Percentiles rank a stretch among this genome's conserved stretches.
These are phyloP conservation scores for Melieria picta DNA, from an alignment of 2,888 invertebrate genomes.

Conservation along the genomic window DNA sequence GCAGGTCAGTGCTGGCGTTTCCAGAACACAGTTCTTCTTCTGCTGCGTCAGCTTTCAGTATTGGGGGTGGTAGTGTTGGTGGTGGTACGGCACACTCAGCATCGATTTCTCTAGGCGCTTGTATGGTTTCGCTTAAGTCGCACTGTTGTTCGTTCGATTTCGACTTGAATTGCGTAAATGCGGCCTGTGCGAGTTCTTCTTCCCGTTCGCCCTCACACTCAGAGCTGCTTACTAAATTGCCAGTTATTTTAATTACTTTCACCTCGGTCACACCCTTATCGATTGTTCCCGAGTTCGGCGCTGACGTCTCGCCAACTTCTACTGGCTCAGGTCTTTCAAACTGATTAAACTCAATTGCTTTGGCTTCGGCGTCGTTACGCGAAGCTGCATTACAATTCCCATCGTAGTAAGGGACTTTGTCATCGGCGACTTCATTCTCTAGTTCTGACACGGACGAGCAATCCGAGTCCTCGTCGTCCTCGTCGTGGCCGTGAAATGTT, in stretches of 20 bases:
- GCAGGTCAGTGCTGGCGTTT: too few species aligned
- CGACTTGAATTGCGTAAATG: background rate
- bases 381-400: constrained; percentile 7
- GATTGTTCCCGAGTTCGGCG: background rate
- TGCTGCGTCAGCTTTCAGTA: background rate
- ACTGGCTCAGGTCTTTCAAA: too few species aligned
- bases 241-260: constrained; percentile 18
- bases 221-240: constrained; percentile 17
- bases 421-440: constrained; percentile 7
- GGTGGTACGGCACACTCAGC: constrained; percentile 7
- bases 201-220: constrained; percentile 2
- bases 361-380: background rate
- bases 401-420: background rate
- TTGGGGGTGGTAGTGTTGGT: background rate
- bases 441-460: constrained; percentile 13
- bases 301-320: background rate
- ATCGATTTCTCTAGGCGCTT: constrained; percentile 25
- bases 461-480: constrained; percentile 18
- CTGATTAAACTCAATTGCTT: background rate
- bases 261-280: background rate
- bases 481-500: constrained; percentile 31
- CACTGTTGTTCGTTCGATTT: background rate
- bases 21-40: background rate
- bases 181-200: constrained; percentile 2
- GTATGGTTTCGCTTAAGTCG: background rate